Base-by-base conservation (phyloP, 2,113 vertebrate species). In the Psettodes erumei region DNA sequence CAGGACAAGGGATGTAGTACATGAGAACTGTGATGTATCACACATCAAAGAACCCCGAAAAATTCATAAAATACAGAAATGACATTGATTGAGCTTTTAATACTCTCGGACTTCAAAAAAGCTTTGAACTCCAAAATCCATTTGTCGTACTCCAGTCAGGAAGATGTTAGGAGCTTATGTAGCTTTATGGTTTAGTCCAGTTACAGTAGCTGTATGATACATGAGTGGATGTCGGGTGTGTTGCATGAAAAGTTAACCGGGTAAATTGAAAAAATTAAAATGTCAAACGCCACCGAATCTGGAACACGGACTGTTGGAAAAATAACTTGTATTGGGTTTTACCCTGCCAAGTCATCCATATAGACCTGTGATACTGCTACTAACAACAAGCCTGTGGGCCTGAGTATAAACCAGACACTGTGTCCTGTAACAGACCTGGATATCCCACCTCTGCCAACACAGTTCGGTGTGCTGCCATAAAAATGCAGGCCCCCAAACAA, bases 291-390 rank as follows among this genome's bases (percentile, higher is more conserved):
- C 13, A 13, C 23, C 8, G 40, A 25, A 59, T 32, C 9, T 42
- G 9, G 8, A 33, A 27, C 28, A 45, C 37, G 37, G 6, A 27
- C 15, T 6, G 3, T 25, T 21, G 16, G n/a, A 23, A 19, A 71
- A 38, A 4, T 30, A 54, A n/a, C 21, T 18, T 23, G 23, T 15
- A n/a, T n/a, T n/a, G n/a, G 47, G 10, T 63, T 51, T 59, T 21
- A 8, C 23, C 32, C 23, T 27, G 32, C 37, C 42, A 56, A 71
- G 13, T 35, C 16, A 37, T 62, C 56, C 27, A 37, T n/a, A 23
- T 54, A 28, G 45, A 37, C 15, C 16, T 59, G 67, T 48, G 18
- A 65, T 33, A 18, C 18, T 81, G 19, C 8, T 59, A 38, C 9
- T 30, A 66, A 8, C 27, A 55, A 45, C 37, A 15, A 15, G 8